These are phyloP conservation scores for Frankliniella intonsa DNA, from an alignment of 2,888 invertebrate genomes.

Conservation along the genomic window DNA sequence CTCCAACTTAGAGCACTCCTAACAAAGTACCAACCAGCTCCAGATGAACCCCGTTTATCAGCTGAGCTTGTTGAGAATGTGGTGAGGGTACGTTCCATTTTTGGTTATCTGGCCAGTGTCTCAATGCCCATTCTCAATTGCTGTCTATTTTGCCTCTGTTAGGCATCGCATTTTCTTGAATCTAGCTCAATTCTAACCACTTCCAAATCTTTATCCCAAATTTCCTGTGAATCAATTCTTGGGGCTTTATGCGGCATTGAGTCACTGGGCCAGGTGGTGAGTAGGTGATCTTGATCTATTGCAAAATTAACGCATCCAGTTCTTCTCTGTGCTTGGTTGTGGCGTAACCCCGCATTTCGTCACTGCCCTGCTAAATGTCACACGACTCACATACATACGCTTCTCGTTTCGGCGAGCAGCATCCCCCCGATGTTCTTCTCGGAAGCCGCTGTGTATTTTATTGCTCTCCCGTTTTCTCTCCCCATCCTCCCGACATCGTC, in stretches of 20 bases:
- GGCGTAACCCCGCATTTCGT: neutral
- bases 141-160: neutral
- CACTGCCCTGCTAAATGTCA: neutral
- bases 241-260: neutral
- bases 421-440: neutral
- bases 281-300: neutral
- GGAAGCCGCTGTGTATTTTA: conserved; percentile 13
- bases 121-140: neutral
- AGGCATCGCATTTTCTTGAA: neutral
- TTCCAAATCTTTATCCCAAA: neutral
- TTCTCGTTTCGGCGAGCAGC: too few relatives aligned
- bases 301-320: neutral
- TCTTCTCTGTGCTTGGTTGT: conserved; percentile 34
- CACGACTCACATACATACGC: too few relatives aligned
- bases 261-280: neutral
- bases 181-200: neutral
- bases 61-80: conserved; percentile 59
- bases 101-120: conserved; percentile 25
- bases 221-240: neutral
- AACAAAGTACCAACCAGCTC: conserved; percentile 65
- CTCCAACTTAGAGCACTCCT: conserved; percentile 84
- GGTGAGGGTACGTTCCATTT: conserved; percentile 49
- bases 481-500: too few relatives aligned
- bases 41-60: conserved; percentile 57
- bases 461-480: neutral